Base-by-base conservation (phyloP, 2,888 invertebrate genomes). In the Papilio protenor region DNA sequence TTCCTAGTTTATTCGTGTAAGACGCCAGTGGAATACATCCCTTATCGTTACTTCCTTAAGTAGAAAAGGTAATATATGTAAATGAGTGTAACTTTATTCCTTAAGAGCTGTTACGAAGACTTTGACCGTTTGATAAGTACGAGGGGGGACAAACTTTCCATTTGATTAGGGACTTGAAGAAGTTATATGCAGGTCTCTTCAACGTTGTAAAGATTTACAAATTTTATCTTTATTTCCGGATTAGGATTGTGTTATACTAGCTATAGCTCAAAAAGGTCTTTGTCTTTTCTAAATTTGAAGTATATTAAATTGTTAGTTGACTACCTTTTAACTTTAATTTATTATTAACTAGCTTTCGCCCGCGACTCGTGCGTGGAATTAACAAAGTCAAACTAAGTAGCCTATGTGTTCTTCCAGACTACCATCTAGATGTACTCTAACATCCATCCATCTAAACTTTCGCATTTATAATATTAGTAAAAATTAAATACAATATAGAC, bases 51-150 rank as follows among this genome's bases (percentile, higher is more conserved):
- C 87, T 88, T 89, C 87, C 87, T 87, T 86, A 45, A 77, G 77
- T 49, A 70, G 52, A 77, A 85, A 88, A 91, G 89, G 91, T 92
- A 92, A 92, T 92, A 78, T 92, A 93, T 92, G 92, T 86, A 92
- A 93, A 93, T 92, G 85, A 90, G 85, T 87, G 85, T 89, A 91
- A 93, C 91, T 93, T 92, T 90, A 92, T 91, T 90, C 90, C 88
- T 88, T 87, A 83, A 84, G 85, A 88, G 90, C 90, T 87, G 89
- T 92, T 90, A 89, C 81, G 83, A 85, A 85, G 88, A 90, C 89
- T 92, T 91, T 91, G 92, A 92, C 92, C 92, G 86, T 91, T 91
- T 91, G 90, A 91, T 90, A 92, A 90, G 87, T 87, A 83, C 82
- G 79, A 82, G 82, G 84, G n/a, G 82, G 81, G 84, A 81, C 80